These are phyloP conservation scores for Pandemis cinnamomeana DNA, from an alignment of 2,888 invertebrate genomes.

Conservation along the genomic window DNA sequence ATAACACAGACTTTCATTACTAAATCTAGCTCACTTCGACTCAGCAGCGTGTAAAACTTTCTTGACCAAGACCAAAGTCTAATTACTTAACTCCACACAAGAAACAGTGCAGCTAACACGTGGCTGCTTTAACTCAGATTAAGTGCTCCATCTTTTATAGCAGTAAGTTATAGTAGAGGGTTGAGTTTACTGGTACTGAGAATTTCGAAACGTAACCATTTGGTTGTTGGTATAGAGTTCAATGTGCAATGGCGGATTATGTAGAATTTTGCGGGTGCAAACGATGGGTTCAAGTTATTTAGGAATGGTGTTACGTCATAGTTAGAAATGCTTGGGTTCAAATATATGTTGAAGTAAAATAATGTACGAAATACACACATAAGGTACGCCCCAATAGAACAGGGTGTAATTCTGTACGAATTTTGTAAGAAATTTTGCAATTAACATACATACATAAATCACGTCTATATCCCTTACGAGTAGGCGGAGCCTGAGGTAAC, in stretches of 20 bases:
- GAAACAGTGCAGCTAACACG: constrained; percentile 36
- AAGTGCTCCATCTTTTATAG: constrained; percentile 35
- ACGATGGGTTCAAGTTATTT: neutral
- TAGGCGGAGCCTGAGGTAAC: no score
- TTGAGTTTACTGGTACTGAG: neutral
- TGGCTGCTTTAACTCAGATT: constrained; percentile 36
- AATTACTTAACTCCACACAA: constrained; percentile 35
- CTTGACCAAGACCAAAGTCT: constrained; percentile 23
- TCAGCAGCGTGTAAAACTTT: constrained; percentile 6
- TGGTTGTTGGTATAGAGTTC: neutral
- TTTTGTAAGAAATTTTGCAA: no score
- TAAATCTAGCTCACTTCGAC: neutral
- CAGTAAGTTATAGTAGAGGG: constrained; percentile 31
- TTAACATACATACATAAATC: no score
- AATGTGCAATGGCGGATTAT: neutral
- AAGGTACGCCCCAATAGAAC: no score
- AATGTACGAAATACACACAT: no score
- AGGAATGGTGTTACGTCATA: neutral
- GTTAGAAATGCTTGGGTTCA: neutral
- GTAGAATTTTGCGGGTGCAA: neutral
- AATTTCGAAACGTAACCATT: neutral
- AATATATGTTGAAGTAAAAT: neutral
- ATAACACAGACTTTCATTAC: neutral
- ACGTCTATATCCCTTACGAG: no score
- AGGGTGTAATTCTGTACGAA: no score